Conservation (phyloP, 2,888 invertebrate genomes). For the Prenolepis imparis region DNA sequence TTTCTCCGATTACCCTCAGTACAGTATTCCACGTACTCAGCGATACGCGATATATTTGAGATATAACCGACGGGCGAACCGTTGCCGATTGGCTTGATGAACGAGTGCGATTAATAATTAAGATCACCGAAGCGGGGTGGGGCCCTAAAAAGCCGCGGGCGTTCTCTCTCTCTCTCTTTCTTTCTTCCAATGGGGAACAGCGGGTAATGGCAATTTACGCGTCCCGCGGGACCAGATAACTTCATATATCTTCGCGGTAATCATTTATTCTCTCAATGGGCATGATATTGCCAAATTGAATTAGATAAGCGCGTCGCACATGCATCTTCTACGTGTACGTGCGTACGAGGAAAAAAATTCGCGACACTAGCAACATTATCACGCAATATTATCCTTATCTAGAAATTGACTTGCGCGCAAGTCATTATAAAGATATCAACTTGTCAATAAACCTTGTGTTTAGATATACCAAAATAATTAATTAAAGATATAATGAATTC, state of each 20-base stretch:
- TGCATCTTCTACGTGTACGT: conserved; percentile 77
- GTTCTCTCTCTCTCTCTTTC: conserved; percentile 62
- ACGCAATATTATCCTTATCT: conserved; percentile 44
- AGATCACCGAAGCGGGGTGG: conserved; percentile 70
- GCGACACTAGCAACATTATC: conserved; percentile 7
- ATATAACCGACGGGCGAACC: conserved; percentile 63
- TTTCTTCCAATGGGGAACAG: conserved; percentile 57
- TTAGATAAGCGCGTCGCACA: conserved; percentile 83
- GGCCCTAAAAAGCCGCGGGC: conserved; percentile 75
- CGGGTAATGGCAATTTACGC: conserved; percentile 85
- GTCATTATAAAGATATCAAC: conserved; percentile 11
- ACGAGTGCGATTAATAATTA: conserved; percentile 83
- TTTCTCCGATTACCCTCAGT: conserved; percentile 35
- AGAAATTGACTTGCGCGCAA: background rate
- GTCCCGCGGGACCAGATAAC: conserved; percentile 85
- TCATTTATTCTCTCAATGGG: conserved; percentile 85
- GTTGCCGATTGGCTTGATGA: conserved; percentile 73
- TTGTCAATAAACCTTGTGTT: conserved; percentile 5
- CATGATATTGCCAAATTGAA: conserved; percentile 85
- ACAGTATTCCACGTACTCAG: conserved; percentile 58
- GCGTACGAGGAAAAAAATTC: conserved; percentile 68
- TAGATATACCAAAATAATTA: background rate
- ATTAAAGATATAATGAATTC: background rate
- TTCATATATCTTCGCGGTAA: conserved; percentile 85
- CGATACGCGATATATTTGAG: conserved; percentile 43